Percentiles rank a stretch among this genome's conserved stretches.
Conservation (phyloP, 2,888 invertebrate genomes). For the Mycalesis mineus region DNA sequence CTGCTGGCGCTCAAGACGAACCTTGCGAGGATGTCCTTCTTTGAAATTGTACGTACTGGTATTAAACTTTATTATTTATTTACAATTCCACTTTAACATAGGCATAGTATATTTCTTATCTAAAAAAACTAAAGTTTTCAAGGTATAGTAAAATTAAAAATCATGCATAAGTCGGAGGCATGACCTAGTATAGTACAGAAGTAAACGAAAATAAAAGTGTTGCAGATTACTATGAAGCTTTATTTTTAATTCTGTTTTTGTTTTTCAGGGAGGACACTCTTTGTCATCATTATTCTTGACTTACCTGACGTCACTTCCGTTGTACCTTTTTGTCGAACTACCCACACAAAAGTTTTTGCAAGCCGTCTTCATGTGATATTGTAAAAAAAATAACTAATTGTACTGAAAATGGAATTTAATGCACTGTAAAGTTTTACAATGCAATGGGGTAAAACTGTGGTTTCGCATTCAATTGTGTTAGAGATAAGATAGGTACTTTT, state of each 20-base stretch:
- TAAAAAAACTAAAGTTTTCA: too few species aligned
- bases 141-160: too few species aligned
- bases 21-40: constrained; percentile 23
- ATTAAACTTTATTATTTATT: too few species aligned
- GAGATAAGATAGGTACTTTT: too few species aligned
- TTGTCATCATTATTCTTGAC: constrained; percentile 40
- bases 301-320: constrained; percentile 42
- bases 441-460: too few species aligned
- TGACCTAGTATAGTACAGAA: neutral
- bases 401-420: neutral
- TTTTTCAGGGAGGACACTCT: constrained; percentile 46
- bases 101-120: too few species aligned
- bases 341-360: constrained; percentile 40
- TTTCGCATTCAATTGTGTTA: too few species aligned
- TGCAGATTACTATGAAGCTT: neutral
- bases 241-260: neutral
- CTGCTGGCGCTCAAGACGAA: constrained; percentile 35
- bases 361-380: constrained; percentile 1
- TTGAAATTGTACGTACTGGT: constrained; percentile 29
- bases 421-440: neutral
- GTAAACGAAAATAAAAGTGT: too few species aligned
- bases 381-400: neutral
- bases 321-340: constrained; percentile 45
- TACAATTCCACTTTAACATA: too few species aligned
- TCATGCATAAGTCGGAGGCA: neutral